A percentile compares a stretch with the other conserved stretches of the same genome.
Conservation (phyloP, 2,113 vertebrate species). For the Lutjanus erythropterus region DNA sequence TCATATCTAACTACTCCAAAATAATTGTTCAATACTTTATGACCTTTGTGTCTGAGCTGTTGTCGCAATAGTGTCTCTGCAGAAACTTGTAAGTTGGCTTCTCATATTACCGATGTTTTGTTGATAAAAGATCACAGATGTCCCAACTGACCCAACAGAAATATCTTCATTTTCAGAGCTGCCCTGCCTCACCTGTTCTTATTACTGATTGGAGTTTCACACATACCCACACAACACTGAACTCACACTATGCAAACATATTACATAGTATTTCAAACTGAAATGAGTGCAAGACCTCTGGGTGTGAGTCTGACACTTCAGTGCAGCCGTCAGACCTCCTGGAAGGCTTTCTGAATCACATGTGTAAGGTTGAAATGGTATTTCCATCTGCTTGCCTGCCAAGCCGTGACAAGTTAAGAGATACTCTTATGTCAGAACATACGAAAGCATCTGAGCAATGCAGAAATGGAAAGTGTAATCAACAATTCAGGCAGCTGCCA, state of each 20-base stretch:
- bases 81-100: neutral
- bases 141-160: neutral
- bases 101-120: neutral
- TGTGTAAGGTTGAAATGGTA: neutral
- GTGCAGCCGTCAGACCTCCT: neutral
- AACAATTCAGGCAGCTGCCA: neutral
- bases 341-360: neutral
- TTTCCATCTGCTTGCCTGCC: neutral
- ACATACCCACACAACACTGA: no score
- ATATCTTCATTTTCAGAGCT: neutral
- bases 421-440: neutral
- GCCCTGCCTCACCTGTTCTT: neutral
- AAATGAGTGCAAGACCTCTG: neutral
- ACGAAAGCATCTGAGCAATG: neutral
- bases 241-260: neutral
- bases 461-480: neutral
- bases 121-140: neutral
- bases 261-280: neutral
- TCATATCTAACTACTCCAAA: neutral
- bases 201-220: neutral
- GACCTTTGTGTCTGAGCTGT: neutral
- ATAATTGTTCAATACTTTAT: neutral
- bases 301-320: neutral
- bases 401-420: neutral
- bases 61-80: neutral